Evolutionary conservation across 2,113 vertebrate species (phyloP).

Genomic region (Aplodontia rufa): DNA sequence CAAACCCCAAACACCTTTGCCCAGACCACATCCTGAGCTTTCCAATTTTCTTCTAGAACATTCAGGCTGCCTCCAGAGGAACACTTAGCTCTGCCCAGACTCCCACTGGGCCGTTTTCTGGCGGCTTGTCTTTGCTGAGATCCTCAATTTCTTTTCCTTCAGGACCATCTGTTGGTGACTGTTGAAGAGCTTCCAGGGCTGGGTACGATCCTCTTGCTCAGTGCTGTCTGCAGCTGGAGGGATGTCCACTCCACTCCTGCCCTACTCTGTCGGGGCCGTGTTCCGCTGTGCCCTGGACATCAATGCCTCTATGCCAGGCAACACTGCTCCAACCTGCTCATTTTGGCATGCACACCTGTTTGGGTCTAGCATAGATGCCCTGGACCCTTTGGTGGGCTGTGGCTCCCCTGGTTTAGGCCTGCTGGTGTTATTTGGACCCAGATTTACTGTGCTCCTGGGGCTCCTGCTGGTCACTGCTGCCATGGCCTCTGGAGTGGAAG

Average conservation of each 20-base stretch:
- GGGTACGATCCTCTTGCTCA: no score
- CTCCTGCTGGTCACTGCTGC: not conserved
- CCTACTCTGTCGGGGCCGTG: no score
- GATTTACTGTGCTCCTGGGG: not conserved
- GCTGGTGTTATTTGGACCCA: not conserved
- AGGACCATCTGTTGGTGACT: not conserved
- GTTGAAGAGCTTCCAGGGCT: not conserved
- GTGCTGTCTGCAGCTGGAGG: no score
- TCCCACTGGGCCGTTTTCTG: not conserved
- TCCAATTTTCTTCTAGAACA: not conserved
- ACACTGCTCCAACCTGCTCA: rapidly evolving
- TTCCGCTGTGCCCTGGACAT: not conserved
- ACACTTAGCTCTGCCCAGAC: rapidly evolving
- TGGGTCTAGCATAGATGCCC: rapidly evolving
- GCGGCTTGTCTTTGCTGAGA: not conserved
- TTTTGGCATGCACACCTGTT: no score
- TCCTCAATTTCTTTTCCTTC: not conserved
- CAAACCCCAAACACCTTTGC: not conserved
- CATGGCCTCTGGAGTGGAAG: rapidly evolving
- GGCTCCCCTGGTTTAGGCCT: not conserved
- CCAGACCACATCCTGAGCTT: no score
- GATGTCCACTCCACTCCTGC: no score
- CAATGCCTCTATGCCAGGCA: not conserved
- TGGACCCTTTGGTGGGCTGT: not conserved
- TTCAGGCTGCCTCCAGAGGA: rapidly evolving